Base-by-base conservation (phyloP, 2,888 invertebrate genomes). In the Drosophila longiperda region DNA sequence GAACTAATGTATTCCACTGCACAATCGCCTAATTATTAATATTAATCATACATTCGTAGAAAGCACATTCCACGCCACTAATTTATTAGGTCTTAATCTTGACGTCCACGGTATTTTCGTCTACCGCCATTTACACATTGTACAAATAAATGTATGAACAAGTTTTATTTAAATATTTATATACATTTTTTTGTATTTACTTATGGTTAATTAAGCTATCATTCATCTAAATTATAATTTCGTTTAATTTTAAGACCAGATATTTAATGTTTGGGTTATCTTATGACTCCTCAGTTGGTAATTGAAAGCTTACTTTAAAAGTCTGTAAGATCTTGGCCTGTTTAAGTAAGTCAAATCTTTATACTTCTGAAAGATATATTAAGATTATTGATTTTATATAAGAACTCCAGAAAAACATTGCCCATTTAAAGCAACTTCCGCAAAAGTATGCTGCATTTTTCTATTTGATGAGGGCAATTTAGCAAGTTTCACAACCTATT, bases 81-180 rank as follows among this genome's bases (percentile, higher is more conserved):
- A 89, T 80, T 80, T 87, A 78, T 80, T 84, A 82, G 75, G 36
- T 62, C 42, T 69, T 60, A 68, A 53, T 71, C 52, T 36, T 53
- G 33, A 73, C 87, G 76, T 87, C 73, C 79, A 75, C 79, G 87
- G 87, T 63, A 59, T 45, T 52, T 40, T 45, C 45, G 23, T 34
- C 26, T 62, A 38, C 84, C 71, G 84, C 74, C 74, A 81, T 81
- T 58, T 74, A 77, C 71, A 38, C 60, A 84, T 73, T 87, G 85
- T 85, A 85, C 85, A 85, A 85, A 85, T 77, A 84, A 79, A 73
- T 73, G 85, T 87, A 77, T 85, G 45, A 84, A 75, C 68, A 57
- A 62, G 9, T 65, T 62, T 36, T 49, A 48, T 23, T 66, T 55
- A 34, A 52, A 57, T 9, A 64, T 32, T 23, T 1, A 2, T n/a